Evolutionary conservation across 2,113 vertebrate species (phyloP), one percentile per base, ranked within the genome.

Genomic region (Ptychochromis oligacanthus): DNA sequence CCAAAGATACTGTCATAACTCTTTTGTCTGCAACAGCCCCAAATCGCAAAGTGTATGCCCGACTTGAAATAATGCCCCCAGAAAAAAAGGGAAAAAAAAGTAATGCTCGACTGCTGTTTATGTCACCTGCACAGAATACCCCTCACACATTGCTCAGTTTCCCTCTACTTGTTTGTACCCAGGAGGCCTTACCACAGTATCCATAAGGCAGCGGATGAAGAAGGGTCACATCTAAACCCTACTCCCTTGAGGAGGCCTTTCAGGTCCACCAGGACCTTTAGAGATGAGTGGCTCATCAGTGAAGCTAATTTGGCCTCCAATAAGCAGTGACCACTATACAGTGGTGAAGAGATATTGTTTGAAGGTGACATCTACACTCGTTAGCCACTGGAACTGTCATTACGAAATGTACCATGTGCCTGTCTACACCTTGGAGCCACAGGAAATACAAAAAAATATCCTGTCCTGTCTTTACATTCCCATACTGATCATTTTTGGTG

Each of bases 261-360:
- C 86, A 80, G 86, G 77, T 79, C 85, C 88, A 84, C 38, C 76
- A 56, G 80, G 91, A 62, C 77, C 79, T 90, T 90, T 82, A 78
- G 75, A 88, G 72, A 89, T 57, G 75, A 93, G 80, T 67, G 79
- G 81, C 90, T 88, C 90, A 85, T 94, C 91, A 89, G 86, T 82
- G 89, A 72, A 86, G 87, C 93, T 92, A 87, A 94, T 94, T 60
- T 90, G 87, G 79, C 62, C 87, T 89, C 79, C 80, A 88, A 80
- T 87, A 88, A 64, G 84, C 82, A 58, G 65, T 60, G 87, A 87
- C 85, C 74, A 2, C 60, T 49, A 17, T 18, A 58, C 74, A 84
- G 75, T 2, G 7, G 59, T 46, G 59, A 74, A 15, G 55, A 56
- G 59, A 62, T 31, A 57, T 20, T 49, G 43, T 81, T 61, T 77